Evolutionary conservation across 2,888 invertebrate genomes (phyloP).

Genomic region (Esperia sulphurella): DNA sequence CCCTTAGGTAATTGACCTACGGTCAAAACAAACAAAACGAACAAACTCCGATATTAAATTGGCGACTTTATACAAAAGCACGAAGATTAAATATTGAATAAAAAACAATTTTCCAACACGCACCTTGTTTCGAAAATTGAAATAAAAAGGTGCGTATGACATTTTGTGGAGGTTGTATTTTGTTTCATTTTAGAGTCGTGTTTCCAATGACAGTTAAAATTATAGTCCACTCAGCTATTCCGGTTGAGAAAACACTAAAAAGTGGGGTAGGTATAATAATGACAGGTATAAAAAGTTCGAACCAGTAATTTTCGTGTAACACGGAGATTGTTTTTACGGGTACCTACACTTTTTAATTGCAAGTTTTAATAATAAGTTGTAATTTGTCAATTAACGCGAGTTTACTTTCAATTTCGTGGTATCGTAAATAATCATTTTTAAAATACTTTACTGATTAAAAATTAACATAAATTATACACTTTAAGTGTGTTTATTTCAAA

Average conservation of each 20-base stretch:
- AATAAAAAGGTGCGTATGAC: constrained; percentile 1
- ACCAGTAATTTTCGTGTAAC: constrained; percentile 58
- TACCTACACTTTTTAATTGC: constrained; percentile 55
- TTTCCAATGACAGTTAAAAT: not conserved
- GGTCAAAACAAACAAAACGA: constrained; percentile 16
- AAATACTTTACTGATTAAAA: too few species aligned
- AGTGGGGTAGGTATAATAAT: constrained; percentile 23
- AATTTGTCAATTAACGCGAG: constrained; percentile 47
- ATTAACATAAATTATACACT: too few species aligned
- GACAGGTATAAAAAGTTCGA: constrained; percentile 35
- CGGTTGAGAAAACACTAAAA: constrained; percentile 4
- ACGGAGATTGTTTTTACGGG: constrained; percentile 41
- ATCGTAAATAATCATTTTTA: too few species aligned
- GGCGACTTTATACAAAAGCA: not conserved
- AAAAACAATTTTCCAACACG: constrained; percentile 23
- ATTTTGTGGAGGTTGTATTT: not conserved
- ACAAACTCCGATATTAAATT: not conserved
- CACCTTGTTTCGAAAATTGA: constrained; percentile 1
- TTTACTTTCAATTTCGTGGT: constrained; percentile 30
- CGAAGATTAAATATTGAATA: constrained; percentile 4
- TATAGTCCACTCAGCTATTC: not conserved
- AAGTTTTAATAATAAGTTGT: constrained; percentile 31
- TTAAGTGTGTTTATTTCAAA: too few species aligned
- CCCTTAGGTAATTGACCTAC: constrained; percentile 37
- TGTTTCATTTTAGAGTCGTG: not conserved